Conservation (phyloP, 2,113 vertebrate species). For the Osmerus mordax region DNA sequence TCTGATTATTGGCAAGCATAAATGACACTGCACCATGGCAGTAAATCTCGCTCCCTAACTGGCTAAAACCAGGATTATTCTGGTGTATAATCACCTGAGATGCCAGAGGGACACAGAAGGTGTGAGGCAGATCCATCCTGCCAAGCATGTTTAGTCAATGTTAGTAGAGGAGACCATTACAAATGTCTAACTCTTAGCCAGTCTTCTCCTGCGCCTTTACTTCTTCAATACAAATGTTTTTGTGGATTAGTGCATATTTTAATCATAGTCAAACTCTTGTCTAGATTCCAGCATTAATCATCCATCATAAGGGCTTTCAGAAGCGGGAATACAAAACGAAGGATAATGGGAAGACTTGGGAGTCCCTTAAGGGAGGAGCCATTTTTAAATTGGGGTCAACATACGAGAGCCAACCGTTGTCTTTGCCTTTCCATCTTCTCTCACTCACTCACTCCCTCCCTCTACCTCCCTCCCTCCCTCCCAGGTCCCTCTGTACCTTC, state of each 20-base stretch:
- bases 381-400: constrained; percentile 66
- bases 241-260: background rate
- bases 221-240: background rate
- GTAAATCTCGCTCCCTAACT: constrained; percentile 16
- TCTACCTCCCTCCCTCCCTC: constrained; percentile 20
- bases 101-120: background rate
- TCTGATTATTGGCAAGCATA: background rate
- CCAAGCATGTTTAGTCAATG: background rate
- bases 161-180: background rate
- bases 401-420: constrained; percentile 15
- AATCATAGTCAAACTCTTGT: constrained; percentile 37
- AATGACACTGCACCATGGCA: background rate
- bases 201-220: background rate
- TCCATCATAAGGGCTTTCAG: constrained; percentile 58
- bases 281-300: constrained; percentile 50
- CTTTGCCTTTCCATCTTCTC: constrained; percentile 41
- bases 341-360: constrained; percentile 62
- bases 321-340: constrained; percentile 44
- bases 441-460: constrained; percentile 31
- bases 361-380: constrained; percentile 54
- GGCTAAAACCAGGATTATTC: constrained; percentile 24
- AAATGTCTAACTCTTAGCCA: background rate
- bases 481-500: constrained; percentile 18
- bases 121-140: background rate
- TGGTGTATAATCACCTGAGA: constrained; percentile 11